Percentiles rank a stretch among this genome's conserved stretches.
Evolutionary conservation across 2,113 vertebrate genomes (phyloP).

Genomic region (Lepidiolamprologus cunningtoni): DNA sequence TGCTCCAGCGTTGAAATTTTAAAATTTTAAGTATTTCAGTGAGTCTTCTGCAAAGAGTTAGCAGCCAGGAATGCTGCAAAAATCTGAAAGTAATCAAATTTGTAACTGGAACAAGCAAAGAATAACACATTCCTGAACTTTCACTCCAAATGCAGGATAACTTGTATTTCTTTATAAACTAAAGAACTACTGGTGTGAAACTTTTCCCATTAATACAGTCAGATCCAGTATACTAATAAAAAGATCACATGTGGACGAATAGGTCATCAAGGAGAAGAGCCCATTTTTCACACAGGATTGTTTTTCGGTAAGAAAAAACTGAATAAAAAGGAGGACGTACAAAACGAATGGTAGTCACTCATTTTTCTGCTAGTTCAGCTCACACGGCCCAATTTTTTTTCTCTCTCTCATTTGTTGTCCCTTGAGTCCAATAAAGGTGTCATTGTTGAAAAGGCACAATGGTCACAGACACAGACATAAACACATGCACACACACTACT

Average conservation of each 20-base stretch:
- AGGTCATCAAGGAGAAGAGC: neutral
- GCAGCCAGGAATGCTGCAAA: neutral
- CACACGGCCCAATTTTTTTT: neutral
- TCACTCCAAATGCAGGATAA: neutral
- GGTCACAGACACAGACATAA: neutral
- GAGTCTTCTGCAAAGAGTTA: neutral
- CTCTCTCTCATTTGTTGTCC: neutral
- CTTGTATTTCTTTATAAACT: neutral
- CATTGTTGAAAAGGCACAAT: constrained; percentile 20
- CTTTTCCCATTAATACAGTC: neutral
- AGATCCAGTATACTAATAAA: neutral
- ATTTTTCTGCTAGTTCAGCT: neutral
- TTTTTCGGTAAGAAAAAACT: neutral
- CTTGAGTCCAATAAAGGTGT: neutral
- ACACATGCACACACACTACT: neutral
- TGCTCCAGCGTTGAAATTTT: neutral
- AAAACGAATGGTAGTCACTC: neutral
- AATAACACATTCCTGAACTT: neutral
- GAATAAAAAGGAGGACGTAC: neutral
- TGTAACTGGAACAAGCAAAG: neutral
- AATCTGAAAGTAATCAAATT: neutral
- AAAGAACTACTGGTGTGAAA: neutral
- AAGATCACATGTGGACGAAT: neutral
- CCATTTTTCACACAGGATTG: neutral
- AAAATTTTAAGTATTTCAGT: neutral